These are phyloP conservation scores for Phalacrocorax brasilianus DNA, from an alignment of 2,113 vertebrate genomes.

Conservation along the genomic window DNA sequence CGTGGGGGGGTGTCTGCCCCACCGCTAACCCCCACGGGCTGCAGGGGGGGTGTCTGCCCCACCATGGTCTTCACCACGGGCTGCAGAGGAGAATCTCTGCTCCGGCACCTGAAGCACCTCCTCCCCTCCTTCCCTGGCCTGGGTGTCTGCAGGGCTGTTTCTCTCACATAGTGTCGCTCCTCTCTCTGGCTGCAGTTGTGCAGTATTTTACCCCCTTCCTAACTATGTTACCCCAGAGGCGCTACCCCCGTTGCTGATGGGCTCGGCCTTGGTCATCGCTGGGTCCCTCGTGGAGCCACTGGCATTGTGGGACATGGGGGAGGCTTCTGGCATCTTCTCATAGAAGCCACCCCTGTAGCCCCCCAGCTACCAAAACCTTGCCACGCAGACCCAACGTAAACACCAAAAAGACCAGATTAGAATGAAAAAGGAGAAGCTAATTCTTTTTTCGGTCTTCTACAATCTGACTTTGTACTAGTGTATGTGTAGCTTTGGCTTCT, in stretches of 20 bases:
- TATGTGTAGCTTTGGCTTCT: background rate
- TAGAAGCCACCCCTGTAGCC: background rate
- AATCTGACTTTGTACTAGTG: background rate
- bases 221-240: background rate
- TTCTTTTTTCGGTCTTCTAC: background rate
- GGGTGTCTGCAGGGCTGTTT: too few species aligned
- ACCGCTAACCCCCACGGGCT: too few species aligned
- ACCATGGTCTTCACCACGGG: too few species aligned
- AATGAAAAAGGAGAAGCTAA: background rate
- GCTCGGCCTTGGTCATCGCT: background rate
- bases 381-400: background rate
- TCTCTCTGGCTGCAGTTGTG: too few species aligned
- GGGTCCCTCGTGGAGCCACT: background rate
- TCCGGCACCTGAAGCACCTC: too few species aligned
- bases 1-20: too few species aligned
- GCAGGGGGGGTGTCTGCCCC: too few species aligned
- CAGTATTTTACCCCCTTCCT: too few species aligned
- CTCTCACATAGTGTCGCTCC: too few species aligned
- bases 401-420: background rate
- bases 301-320: background rate
- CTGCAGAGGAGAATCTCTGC: too few species aligned
- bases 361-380: background rate
- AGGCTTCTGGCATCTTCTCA: background rate
- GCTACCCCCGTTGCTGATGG: background rate
- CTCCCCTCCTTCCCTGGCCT: too few species aligned